These are phyloP conservation scores for Euschistus heros DNA, from an alignment of 1,140 invertebrate genomes.

Conservation along the genomic window DNA sequence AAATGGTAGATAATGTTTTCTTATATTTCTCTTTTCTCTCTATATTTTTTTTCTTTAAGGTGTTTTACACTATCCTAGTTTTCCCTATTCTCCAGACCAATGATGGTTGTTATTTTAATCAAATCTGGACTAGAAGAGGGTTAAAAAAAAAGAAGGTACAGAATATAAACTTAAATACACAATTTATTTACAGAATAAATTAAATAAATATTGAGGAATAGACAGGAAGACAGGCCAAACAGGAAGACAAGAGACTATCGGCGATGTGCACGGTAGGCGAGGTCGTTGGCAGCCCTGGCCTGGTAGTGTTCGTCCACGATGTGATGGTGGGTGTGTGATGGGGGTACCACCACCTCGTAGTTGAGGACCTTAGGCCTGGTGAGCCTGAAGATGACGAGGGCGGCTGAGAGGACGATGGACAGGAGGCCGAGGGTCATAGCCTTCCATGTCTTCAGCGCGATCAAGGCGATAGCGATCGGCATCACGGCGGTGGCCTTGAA, in stretches of 20 bases:
- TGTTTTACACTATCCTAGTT: too few species aligned
- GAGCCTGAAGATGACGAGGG: conserved; percentile 72
- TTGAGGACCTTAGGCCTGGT: conserved; percentile 67
- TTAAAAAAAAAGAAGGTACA: too few species aligned
- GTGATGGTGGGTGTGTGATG: conserved; percentile 33
- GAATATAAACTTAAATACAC: too few species aligned
- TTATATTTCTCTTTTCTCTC: too few species aligned
- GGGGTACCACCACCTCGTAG: conserved; percentile 74
- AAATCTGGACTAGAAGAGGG: too few species aligned
- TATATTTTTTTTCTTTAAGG: too few species aligned
- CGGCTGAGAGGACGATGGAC: conserved; percentile 53
- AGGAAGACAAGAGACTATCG: background rate
- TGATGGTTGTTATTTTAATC: too few species aligned
- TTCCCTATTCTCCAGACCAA: too few species aligned
- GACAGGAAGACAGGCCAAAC: background rate
- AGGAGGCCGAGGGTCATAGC: conserved; percentile 72
- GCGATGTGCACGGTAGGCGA: conserved; percentile 51
- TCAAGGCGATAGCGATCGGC: conserved; percentile 63
- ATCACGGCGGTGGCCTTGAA: conserved; percentile 72
- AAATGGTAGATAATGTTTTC: too few species aligned
- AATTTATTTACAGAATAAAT: background rate
- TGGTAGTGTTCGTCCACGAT: conserved; percentile 51
- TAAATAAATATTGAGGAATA: background rate
- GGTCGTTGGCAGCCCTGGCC: conserved; percentile 46
- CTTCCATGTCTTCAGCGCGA: conserved; percentile 79